Conservation (phyloP, 2,113 vertebrate genomes). For the Verasper variegatus region DNA sequence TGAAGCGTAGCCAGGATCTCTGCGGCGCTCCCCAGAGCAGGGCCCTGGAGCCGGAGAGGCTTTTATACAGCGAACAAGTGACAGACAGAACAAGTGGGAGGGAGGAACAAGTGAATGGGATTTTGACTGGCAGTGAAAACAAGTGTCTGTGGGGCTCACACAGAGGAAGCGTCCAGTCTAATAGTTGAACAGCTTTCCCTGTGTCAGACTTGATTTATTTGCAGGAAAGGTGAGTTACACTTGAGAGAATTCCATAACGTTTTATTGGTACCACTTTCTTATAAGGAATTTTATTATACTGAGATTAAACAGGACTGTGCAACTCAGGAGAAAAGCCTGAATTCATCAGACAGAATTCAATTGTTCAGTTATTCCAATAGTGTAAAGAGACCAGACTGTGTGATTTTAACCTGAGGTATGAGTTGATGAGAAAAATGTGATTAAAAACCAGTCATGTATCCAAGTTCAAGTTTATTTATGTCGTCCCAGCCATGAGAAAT, state of each 20-base stretch:
- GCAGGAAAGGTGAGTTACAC: neutral
- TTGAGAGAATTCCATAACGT: neutral
- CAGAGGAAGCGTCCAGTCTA: slow-evolving; percentile 5
- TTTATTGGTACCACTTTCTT: neutral
- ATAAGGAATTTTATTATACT: neutral
- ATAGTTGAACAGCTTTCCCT: slow-evolving; percentile 29
- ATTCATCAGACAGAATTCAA: too few relatives aligned
- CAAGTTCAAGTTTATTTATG: too few relatives aligned
- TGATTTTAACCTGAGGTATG: too few relatives aligned
- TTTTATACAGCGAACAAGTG: slow-evolving; percentile 38
- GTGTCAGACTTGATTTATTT: neutral
- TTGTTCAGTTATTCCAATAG: too few relatives aligned
- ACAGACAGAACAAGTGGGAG: slow-evolving; percentile 49
- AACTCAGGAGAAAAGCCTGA: too few relatives aligned
- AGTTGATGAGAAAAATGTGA: too few relatives aligned
- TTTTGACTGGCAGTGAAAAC: slow-evolving; percentile 50
- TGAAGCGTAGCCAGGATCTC: slow-evolving; percentile 63
- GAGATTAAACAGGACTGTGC: too few relatives aligned
- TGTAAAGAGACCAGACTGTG: too few relatives aligned
- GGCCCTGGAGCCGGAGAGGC: slow-evolving; percentile 39
- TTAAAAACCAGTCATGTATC: too few relatives aligned
- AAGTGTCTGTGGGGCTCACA: slow-evolving; percentile 24
- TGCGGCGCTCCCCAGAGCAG: slow-evolving; percentile 47
- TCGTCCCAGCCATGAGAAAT: too few relatives aligned
- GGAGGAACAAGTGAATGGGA: slow-evolving; percentile 33